Base-by-base conservation (phyloP, 2,888 invertebrate species). In the Cheilosia variabilis region DNA sequence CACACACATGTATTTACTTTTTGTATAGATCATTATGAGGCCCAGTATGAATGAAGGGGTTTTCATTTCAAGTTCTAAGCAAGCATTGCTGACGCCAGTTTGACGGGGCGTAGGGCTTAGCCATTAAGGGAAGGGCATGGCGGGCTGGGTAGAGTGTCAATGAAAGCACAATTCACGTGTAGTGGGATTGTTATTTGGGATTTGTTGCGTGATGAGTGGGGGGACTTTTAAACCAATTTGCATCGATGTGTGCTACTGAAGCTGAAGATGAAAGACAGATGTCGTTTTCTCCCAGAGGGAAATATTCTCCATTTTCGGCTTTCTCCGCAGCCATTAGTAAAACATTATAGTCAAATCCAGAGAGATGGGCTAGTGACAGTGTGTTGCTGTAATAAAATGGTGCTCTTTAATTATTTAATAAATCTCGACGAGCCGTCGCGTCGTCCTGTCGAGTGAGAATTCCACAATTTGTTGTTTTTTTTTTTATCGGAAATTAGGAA, bases 231-330 rank as follows among this genome's bases (percentile, higher is more conserved):
- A 37, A 37, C 37, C 3, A 37, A 13, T 37, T 37, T 37, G 37
- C 1, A 4, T 37, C 37, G 37, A 37, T 31, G 31, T 55, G 6
- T 43, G 10, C 15, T 17, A 19, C 27, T 63, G 31, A 75, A 76
- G 76, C 69, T 75, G 43, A 75, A 65, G 63, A 75, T 65, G 69
- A 81, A 75, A 63, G 81, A 58, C 81, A 73, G 80, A 63, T 80
- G 73, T 57, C 62, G 45, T 47, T 63, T 3, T 27, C 3, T 34
- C 31, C 3, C 63, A 60, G 43, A 52, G 41, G 37, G 15, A 60
- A 52, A 34, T 9, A 58, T 55, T 77, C 63, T 58, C 53, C 31
- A 65, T 65, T 65, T 50, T 78, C 57, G 50, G 57, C 41, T 22
- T 57, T 78, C 19, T 9, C 3, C 31, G 31, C 47, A 24, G 72